Evolutionary conservation across 1,140 invertebrate species (phyloP).

Genomic region (Nebria ingens): DNA sequence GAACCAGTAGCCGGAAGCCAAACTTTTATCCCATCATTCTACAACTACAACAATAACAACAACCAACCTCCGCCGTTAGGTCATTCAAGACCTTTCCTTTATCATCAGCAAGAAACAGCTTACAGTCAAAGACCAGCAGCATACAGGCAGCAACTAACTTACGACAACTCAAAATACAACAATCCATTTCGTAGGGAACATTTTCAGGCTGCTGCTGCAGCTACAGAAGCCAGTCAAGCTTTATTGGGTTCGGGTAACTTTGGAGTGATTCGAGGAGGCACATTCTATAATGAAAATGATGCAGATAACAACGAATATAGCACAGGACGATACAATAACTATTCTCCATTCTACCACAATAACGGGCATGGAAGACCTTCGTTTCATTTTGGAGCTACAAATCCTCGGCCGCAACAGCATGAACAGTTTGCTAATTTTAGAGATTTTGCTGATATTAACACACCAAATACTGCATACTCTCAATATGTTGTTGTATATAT

Average conservation of each 20-base stretch:
- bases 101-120: conserved; percentile 26
- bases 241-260: conserved; percentile 79
- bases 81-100: conserved; percentile 27
- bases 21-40: conserved; percentile 27
- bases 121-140: conserved; percentile 30
- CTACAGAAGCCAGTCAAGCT: conserved; percentile 14
- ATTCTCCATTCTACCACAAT: conserved; percentile 22
- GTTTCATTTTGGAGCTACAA: conserved; percentile 40
- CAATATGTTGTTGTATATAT: conserved; percentile 69
- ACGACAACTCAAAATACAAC: not conserved
- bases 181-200: conserved; percentile 17
- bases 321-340: conserved; percentile 21
- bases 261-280: conserved; percentile 75
- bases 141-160: conserved; percentile 20
- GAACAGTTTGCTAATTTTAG: conserved; percentile 79
- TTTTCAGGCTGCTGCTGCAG: conserved; percentile 12
- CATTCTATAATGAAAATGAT: conserved; percentile 56
- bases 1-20: conserved; percentile 15
- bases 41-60: conserved; percentile 23
- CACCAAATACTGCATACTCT: conserved; percentile 69
- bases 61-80: conserved; percentile 30
- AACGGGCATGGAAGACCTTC: conserved; percentile 39
- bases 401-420: conserved; percentile 47
- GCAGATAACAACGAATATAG: conserved; percentile 41
- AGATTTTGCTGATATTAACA: conserved; percentile 80